Evolutionary conservation across 37 sponge, comb jelly and placozoan species (phyloP).

Genomic region (Ephydatia muelleri): DNA sequence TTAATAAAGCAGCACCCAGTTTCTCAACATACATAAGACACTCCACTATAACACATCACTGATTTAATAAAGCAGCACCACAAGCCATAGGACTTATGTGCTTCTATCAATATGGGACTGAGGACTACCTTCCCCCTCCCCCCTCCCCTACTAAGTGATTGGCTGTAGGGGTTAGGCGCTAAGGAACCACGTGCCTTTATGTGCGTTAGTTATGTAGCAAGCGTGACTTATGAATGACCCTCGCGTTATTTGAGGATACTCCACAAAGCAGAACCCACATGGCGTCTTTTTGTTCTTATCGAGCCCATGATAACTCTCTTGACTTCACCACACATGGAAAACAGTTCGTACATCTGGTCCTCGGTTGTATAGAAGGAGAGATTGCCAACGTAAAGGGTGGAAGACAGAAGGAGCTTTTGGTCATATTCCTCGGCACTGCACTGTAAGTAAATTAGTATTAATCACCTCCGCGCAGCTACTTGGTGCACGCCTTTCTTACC

Average conservation of each 20-base stretch:
- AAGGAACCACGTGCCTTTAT: too few relatives aligned
- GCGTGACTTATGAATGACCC: too few relatives aligned
- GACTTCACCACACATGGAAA: constrained; percentile 94
- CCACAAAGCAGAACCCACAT: constrained; percentile 99
- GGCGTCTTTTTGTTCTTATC: constrained; percentile 93
- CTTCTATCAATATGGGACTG: too few relatives aligned
- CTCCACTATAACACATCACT: too few relatives aligned
- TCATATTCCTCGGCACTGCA: constrained; percentile 74
- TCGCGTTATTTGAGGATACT: constrained; percentile 76
- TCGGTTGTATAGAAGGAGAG: constrained; percentile 97
- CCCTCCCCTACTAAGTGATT: too few relatives aligned
- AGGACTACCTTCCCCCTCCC: too few relatives aligned
- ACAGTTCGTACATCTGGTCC: constrained; percentile 97
- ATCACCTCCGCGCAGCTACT: background rate
- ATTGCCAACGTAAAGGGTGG: constrained; percentile 96
- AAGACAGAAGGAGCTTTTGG: constrained; percentile 45
- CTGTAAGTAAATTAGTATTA: constrained; percentile 25
- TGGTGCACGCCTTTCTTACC: constrained; percentile 5
- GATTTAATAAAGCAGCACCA: too few relatives aligned
- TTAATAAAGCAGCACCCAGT: too few relatives aligned
- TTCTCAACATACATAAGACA: too few relatives aligned
- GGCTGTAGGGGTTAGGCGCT: too few relatives aligned
- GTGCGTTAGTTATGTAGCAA: too few relatives aligned
- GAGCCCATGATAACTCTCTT: constrained; percentile 97
- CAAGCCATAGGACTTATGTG: too few relatives aligned